These are phyloP conservation scores for Scrobipalpa costella DNA, from an alignment of 2,888 invertebrate genomes.

Conservation along the genomic window DNA sequence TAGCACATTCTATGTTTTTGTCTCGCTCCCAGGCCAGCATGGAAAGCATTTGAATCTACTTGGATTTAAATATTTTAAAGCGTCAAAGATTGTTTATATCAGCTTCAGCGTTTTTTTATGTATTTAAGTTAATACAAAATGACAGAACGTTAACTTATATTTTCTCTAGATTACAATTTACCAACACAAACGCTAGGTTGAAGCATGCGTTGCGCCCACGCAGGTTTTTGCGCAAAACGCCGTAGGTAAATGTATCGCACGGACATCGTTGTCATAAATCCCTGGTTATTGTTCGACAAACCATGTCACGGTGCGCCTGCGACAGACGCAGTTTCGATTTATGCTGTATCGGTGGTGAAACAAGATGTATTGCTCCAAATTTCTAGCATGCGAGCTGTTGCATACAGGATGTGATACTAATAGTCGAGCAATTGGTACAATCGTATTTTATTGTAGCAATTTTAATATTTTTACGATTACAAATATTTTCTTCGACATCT, in stretches of 20 bases:
- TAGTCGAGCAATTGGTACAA: not conserved
- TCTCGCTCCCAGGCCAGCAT: too few species aligned
- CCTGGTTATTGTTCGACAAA: constrained; percentile 53
- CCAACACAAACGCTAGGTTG: not conserved
- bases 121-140: too few species aligned
- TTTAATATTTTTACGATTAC: too few species aligned
- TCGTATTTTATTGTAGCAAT: not conserved
- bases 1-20: too few species aligned
- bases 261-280: constrained; percentile 60
- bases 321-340: constrained; percentile 55
- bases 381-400: constrained; percentile 3
- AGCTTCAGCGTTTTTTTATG: too few species aligned
- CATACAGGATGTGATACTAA: not conserved
- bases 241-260: constrained; percentile 42
- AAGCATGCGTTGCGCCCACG: constrained; percentile 61
- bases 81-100: too few species aligned
- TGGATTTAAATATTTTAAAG: too few species aligned
- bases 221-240: constrained; percentile 59
- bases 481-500: too few species aligned
- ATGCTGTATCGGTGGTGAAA: constrained; percentile 34
- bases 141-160: too few species aligned
- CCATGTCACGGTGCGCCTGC: constrained; percentile 50
- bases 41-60: too few species aligned
- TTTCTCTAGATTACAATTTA: not conserved
- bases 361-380: constrained; percentile 29